These are phyloP conservation scores for Dasyurus viverrinus DNA, from an alignment of 2,113 vertebrate species.

Conservation along the genomic window DNA sequence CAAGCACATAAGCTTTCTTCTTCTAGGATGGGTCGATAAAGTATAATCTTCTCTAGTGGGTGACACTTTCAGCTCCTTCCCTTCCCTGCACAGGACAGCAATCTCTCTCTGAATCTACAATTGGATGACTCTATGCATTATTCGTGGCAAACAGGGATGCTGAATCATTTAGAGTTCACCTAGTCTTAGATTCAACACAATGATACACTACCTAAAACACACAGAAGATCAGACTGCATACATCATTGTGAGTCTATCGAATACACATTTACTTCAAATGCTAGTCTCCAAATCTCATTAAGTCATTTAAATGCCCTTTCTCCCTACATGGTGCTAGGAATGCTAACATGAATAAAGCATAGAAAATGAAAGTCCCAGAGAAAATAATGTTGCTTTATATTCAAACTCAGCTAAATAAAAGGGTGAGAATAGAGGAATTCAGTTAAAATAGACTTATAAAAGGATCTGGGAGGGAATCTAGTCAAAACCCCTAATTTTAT, in stretches of 20 bases:
- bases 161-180: constrained; percentile 39
- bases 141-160: constrained; percentile 54
- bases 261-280: background rate
- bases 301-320: constrained; percentile 3
- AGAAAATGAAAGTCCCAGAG: background rate
- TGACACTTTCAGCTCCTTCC: constrained; percentile 1
- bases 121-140: constrained; percentile 47
- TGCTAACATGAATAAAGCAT: background rate
- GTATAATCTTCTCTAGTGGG: constrained; percentile 13
- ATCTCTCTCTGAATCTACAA: constrained; percentile 53
- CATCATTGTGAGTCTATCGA: background rate
- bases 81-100: constrained; percentile 33
- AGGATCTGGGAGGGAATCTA: background rate
- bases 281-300: constrained; percentile 8
- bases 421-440: background rate
- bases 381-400: background rate
- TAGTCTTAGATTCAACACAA: constrained; percentile 61
- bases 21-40: constrained; percentile 46
- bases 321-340: constrained; percentile 17
- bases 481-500: background rate
- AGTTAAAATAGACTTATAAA: background rate
- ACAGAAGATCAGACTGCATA: background rate
- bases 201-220: background rate
- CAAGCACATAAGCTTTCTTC: background rate
- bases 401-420: background rate